Percentiles rank a stretch among this genome's conserved stretches.
phyloP scores from a whole-genome alignment of 2,888 invertebrate species.

The Halocaridina rubra region DNA sequence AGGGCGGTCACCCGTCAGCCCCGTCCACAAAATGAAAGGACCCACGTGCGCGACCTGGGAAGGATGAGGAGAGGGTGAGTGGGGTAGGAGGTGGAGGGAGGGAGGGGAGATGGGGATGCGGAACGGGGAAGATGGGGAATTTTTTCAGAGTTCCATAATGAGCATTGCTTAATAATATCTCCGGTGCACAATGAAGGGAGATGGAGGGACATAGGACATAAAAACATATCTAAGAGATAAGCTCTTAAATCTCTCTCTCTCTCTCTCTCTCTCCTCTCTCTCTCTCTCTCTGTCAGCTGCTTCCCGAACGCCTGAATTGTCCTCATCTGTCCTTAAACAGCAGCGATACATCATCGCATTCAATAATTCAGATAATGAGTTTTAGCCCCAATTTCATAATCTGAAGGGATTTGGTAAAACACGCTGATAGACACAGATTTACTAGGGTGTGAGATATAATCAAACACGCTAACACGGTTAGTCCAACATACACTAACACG shows the following conservation, averaged over 20 bases:
- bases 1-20: slow-evolving; percentile 29
- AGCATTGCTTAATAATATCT: slow-evolving; percentile 53
- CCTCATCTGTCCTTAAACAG: not conserved
- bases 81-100: not conserved
- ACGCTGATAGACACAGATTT: too few relatives aligned
- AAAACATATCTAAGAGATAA: slow-evolving; percentile 37
- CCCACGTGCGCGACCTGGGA: slow-evolving; percentile 43
- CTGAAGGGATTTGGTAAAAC: too few relatives aligned
- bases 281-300: too few relatives aligned
- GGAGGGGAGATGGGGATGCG: not conserved
- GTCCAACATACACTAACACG: too few relatives aligned
- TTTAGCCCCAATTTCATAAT: too few relatives aligned
- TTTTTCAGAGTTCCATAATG: slow-evolving; percentile 42
- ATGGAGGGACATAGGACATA: not conserved
- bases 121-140: not conserved
- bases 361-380: too few relatives aligned
- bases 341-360: not conserved
- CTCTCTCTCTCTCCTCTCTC: too few relatives aligned
- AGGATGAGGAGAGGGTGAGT: not conserved
- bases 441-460: too few relatives aligned
- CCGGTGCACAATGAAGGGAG: not conserved
- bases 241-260: too few relatives aligned
- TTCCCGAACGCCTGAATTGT: too few relatives aligned
- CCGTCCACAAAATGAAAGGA: slow-evolving; percentile 40
- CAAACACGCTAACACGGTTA: too few relatives aligned